Base-by-base conservation (phyloP, 2,113 vertebrate species). In the Diadophis punctatus region DNA sequence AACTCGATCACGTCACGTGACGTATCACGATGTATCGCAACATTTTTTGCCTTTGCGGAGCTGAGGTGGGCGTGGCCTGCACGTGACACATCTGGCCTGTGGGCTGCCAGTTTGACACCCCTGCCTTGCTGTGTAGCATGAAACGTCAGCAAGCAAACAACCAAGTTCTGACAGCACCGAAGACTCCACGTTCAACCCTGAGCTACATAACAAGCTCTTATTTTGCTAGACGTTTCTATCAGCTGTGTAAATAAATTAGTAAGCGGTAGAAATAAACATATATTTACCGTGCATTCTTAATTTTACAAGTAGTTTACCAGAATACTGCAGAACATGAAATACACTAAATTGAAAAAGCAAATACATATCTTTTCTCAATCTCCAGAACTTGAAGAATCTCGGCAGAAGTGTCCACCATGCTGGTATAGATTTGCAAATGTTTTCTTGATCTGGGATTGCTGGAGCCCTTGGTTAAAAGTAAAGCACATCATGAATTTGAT, bases 391-490 rank as follows among this genome's bases (percentile, higher is more conserved):
- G 98, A 99, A 96, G 99, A 99, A 96, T 99, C 98, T 7, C 98
- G 98, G 94, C 98, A 99, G 94, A 99, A 98, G 96, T 99, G 98
- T 93, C 98, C 98, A 92, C 98, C 98, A 8, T 98, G 98, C 95
- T 99, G 98, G 99, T 98, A 98, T 90, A 98, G 98, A 96, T 99
- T 99, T 98, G 98, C 99, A 93, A 97, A 98, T 51, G 97, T 96
- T 27, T 99, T 98, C 96, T 98, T 99, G 89, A 99, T 99, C 96
- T 99, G 99, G 99, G 98, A 99, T 89, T 99, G 98, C 96, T 99
- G 98, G 96, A 98, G 98, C 22, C n/a, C 91, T 0, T 99, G 99
- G 99, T 90, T 99, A 92, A 98, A 98, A 98, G 97, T 99, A 58
- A 99, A 99, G 95, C 98, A 96, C 0, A 0, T 98, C 0, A 96